phyloP scores from a whole-genome alignment of 2,888 invertebrate species.

The Dasypogon diadema region DNA sequence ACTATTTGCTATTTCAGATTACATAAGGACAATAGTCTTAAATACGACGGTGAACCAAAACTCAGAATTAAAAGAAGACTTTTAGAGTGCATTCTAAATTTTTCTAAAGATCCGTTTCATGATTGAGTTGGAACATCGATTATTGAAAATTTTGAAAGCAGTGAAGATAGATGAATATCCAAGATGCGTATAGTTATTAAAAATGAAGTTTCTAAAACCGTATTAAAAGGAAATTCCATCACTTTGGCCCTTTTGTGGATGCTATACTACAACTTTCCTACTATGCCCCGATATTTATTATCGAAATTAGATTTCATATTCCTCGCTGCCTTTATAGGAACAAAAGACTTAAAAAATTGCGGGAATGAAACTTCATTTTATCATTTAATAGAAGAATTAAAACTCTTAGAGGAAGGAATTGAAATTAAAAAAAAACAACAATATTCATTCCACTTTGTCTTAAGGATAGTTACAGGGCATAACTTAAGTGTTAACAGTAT shows the following conservation, averaged over 20 bases:
- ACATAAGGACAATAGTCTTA: too few species aligned
- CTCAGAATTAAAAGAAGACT: too few species aligned
- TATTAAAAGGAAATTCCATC: neutral
- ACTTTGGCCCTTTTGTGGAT: neutral
- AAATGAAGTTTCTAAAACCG: neutral
- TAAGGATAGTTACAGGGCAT: slow-evolving; percentile 58
- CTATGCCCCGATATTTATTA: slow-evolving; percentile 56
- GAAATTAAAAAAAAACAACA: slow-evolving; percentile 38
- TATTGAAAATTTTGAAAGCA: too few species aligned
- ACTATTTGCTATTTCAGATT: too few species aligned
- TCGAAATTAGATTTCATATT: slow-evolving; percentile 57
- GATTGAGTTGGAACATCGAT: too few species aligned
- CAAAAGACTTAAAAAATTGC: slow-evolving; percentile 53
- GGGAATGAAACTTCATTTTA: slow-evolving; percentile 55
- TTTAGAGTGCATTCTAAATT: too few species aligned
- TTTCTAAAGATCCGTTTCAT: too few species aligned
- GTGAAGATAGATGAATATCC: too few species aligned
- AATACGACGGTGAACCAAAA: too few species aligned
- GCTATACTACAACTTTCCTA: slow-evolving; percentile 10
- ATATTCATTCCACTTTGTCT: slow-evolving; percentile 57
- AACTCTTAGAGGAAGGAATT: slow-evolving; percentile 56
- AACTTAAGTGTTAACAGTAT: slow-evolving; percentile 58
- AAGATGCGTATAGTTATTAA: neutral
- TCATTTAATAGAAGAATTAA: slow-evolving; percentile 55
- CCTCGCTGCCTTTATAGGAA: slow-evolving; percentile 55